These are phyloP conservation scores for Gopherus flavomarginatus DNA, from an alignment of 2,113 vertebrate species.

Conservation along the genomic window DNA sequence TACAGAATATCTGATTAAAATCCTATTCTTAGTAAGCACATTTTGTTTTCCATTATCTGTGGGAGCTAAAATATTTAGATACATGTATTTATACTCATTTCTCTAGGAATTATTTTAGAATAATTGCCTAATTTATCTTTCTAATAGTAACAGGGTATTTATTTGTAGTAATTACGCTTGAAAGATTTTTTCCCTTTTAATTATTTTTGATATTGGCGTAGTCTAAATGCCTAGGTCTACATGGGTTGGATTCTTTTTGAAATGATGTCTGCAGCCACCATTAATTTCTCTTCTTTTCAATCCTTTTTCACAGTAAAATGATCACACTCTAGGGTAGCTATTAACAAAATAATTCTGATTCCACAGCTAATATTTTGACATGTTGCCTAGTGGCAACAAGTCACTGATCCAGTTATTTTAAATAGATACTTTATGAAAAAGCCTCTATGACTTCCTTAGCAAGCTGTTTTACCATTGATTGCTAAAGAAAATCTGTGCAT, in stretches of 20 bases:
- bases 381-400: conserved; percentile 25
- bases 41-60: background rate
- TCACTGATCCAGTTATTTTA: background rate
- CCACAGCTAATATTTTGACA: conserved; percentile 13
- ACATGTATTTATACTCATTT: background rate
- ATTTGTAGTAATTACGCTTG: background rate
- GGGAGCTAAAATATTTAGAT: background rate
- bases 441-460: conserved; percentile 13
- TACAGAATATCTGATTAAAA: rapidly evolving
- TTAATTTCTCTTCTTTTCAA: background rate
- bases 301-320: background rate
- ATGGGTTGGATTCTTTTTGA: background rate
- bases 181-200: background rate
- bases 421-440: background rate
- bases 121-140: background rate
- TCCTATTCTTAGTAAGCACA: background rate
- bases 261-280: background rate
- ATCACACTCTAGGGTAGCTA: background rate
- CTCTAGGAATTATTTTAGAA: background rate
- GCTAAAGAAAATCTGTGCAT: background rate
- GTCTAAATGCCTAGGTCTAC: background rate
- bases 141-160: background rate
- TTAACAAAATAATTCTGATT: background rate
- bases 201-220: background rate
- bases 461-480: conserved; percentile 35